These are phyloP conservation scores for Linhomoeus sp. DNA, from an alignment of 2,888 invertebrate genomes.

Conservation along the genomic window DNA sequence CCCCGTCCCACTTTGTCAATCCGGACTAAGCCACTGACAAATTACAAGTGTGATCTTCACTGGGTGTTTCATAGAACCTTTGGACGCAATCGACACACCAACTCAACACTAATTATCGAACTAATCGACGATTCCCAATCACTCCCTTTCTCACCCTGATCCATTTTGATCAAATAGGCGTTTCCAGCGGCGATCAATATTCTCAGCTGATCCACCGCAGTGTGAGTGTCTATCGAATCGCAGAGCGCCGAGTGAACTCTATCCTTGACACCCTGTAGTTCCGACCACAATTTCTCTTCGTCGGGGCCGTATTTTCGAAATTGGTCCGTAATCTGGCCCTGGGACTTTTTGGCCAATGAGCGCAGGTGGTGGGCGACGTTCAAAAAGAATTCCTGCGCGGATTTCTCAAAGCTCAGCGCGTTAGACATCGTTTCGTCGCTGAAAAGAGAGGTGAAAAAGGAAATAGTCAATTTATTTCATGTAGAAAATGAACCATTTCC, in stretches of 20 bases:
- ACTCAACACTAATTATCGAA: no score
- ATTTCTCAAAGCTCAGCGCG: slow-evolving; percentile 73
- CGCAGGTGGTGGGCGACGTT: slow-evolving; percentile 56
- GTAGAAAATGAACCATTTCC: no score
- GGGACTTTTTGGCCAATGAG: slow-evolving; percentile 17
- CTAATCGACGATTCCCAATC: no score
- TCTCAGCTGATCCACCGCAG: slow-evolving; percentile 58
- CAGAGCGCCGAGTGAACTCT: slow-evolving; percentile 19
- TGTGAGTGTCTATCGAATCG: slow-evolving; percentile 76
- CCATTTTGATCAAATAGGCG: slow-evolving; percentile 43
- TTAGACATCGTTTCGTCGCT: slow-evolving; percentile 67
- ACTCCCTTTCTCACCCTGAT: no score
- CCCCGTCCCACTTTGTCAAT: no score
- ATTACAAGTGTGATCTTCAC: no score
- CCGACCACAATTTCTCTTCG: not conserved
- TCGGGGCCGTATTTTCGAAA: not conserved
- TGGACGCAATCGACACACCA: no score
- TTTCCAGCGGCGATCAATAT: slow-evolving; percentile 65
- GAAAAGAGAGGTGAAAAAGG: slow-evolving; percentile 5
- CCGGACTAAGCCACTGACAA: no score
- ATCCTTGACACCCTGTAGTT: not conserved
- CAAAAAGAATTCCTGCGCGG: slow-evolving; percentile 70
- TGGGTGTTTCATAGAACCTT: no score
- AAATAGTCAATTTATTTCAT: no score
- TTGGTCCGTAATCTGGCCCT: not conserved